phyloP scores from a whole-genome alignment of 2,888 invertebrate species.

The Papilio elwesi region DNA sequence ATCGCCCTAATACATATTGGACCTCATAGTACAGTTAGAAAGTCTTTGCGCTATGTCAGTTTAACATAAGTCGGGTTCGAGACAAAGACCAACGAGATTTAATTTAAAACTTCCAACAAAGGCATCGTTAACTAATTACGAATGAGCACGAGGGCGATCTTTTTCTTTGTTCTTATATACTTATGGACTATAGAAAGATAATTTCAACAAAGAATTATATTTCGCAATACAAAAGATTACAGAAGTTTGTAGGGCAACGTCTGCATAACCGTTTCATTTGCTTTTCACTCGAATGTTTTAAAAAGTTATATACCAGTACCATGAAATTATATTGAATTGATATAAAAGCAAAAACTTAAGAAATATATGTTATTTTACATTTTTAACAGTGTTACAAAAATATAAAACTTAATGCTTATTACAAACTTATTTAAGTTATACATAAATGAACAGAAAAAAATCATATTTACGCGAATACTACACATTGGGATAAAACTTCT shows the following conservation, averaged over 20 bases:
- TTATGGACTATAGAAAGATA: constrained; percentile 18
- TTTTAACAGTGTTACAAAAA: neutral
- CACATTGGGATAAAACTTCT: no score
- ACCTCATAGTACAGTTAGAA: neutral
- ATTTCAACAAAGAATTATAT: constrained; percentile 28
- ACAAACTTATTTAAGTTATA: neutral
- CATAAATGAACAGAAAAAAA: neutral
- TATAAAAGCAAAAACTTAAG: neutral
- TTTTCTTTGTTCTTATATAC: constrained; percentile 11
- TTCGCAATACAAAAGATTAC: constrained; percentile 24
- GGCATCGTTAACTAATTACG: constrained; percentile 11
- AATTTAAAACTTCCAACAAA: constrained; percentile 8
- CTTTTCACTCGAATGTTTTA: constrained; percentile 25
- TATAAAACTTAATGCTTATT: neutral
- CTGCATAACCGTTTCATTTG: constrained; percentile 34
- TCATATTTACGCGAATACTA: no score
- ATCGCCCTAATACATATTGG: neutral
- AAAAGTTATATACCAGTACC: constrained; percentile 14
- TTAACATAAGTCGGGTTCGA: neutral
- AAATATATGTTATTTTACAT: neutral
- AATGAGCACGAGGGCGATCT: neutral
- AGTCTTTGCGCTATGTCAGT: neutral
- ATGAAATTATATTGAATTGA: constrained; percentile 14
- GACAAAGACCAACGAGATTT: neutral
- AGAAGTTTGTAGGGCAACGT: constrained; percentile 27